Percentiles rank a stretch among this genome's conserved stretches.
Evolutionary conservation across 2,113 vertebrate species (phyloP).

Genomic region (Brienomyrus brachyistius): DNA sequence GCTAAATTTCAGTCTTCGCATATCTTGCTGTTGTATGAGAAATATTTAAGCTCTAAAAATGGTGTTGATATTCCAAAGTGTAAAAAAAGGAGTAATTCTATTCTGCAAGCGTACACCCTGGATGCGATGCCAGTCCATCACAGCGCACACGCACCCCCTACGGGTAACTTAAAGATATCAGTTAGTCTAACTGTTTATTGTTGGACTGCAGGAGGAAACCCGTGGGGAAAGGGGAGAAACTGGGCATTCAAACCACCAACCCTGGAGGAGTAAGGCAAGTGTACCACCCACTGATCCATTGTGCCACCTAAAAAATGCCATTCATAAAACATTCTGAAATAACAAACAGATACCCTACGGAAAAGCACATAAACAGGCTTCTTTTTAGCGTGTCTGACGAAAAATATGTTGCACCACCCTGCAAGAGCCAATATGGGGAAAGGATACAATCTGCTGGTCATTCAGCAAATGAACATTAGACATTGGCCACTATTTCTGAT

Average conservation of each 20-base stretch:
- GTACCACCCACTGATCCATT: background rate
- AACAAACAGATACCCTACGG: background rate
- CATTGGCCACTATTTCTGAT: conserved; percentile 29
- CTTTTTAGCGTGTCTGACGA: background rate
- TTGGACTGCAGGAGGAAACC: background rate
- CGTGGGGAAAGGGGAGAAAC: background rate
- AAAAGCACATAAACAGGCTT: background rate
- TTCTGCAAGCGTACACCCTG: background rate
- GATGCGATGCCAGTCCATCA: background rate
- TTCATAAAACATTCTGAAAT: background rate
- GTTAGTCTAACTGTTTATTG: background rate
- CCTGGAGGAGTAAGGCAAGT: background rate
- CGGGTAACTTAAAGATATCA: background rate
- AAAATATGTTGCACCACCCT: conserved; percentile 1
- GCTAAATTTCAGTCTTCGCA: background rate
- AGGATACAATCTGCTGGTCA: conserved; percentile 26
- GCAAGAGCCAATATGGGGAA: conserved; percentile 13
- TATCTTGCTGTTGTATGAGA: background rate
- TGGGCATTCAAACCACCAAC: background rate
- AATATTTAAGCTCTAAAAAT: background rate
- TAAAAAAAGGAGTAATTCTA: background rate
- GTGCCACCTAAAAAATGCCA: background rate
- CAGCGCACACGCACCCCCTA: background rate
- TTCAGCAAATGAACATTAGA: conserved; percentile 26
- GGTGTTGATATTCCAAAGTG: background rate